Evolutionary conservation across 2,888 invertebrate genomes (phyloP).

Genomic region (Gastracanthus pulcherrimus): DNA sequence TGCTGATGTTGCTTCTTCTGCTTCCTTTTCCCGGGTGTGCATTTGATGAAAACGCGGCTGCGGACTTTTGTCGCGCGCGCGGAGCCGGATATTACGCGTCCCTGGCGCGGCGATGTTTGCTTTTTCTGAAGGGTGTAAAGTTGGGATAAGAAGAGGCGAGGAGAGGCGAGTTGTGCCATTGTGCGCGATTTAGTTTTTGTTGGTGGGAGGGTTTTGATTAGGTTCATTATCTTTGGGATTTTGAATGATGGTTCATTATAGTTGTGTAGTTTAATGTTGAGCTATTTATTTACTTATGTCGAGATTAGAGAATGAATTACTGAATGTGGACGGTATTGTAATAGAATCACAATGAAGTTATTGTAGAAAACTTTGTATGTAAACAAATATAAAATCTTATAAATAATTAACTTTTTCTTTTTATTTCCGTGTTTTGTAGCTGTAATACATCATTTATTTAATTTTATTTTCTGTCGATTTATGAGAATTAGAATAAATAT

Average conservation of each 20-base stretch:
- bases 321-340: neutral
- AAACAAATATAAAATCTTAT: too few species aligned
- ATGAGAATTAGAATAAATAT: too few species aligned
- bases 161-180: too few species aligned
- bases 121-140: neutral
- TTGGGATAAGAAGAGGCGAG: too few species aligned
- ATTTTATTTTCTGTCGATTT: too few species aligned
- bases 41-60: neutral
- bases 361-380: too few species aligned
- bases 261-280: neutral
- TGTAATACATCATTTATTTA: too few species aligned
- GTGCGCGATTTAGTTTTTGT: neutral
- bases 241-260: neutral
- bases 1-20: neutral
- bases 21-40: slow-evolving; percentile 10
- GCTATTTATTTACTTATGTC: too few species aligned
- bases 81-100: neutral
- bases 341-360: neutral
- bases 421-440: too few species aligned
- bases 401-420: too few species aligned
- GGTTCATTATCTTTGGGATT: neutral
- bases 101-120: neutral
- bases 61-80: neutral
- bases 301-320: too few species aligned
- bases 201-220: neutral